Evolutionary conservation across 2,888 invertebrate species (phyloP).

Genomic region (Pterostichus madidus): DNA sequence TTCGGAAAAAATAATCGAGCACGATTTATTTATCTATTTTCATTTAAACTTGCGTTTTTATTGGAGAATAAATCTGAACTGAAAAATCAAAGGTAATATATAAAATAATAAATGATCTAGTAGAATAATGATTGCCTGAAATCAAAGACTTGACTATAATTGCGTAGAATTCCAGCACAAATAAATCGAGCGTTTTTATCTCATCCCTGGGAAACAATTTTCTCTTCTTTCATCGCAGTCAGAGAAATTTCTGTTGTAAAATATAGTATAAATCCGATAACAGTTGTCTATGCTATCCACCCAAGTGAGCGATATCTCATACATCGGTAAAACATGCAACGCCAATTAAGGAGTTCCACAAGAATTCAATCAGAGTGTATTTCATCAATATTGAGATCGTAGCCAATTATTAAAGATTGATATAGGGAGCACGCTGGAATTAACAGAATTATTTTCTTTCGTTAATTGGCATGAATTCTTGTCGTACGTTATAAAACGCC

Average conservation of each 20-base stretch:
- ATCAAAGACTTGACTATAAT: constrained; percentile 18
- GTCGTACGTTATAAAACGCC: constrained; percentile 7
- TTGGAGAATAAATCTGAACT: background rate
- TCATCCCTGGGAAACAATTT: constrained; percentile 41
- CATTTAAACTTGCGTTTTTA: too few relatives aligned
- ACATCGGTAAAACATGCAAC: constrained; percentile 53
- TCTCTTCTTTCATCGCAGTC: constrained; percentile 23
- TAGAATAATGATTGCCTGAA: background rate
- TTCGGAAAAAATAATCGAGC: too few relatives aligned
- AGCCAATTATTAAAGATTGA: constrained; percentile 63
- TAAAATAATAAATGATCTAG: constrained; percentile 10
- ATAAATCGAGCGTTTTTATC: constrained; percentile 24
- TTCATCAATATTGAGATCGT: constrained; percentile 61
- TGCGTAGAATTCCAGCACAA: constrained; percentile 14
- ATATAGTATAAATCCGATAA: constrained; percentile 22
- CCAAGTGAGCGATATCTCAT: constrained; percentile 42
- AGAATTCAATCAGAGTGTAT: constrained; percentile 52
- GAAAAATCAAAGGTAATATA: constrained; percentile 7
- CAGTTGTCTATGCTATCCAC: constrained; percentile 39
- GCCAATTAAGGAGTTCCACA: constrained; percentile 51
- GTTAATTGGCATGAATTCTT: constrained; percentile 59
- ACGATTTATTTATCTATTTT: too few relatives aligned
- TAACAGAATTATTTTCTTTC: constrained; percentile 60
- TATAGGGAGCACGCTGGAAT: constrained; percentile 18
- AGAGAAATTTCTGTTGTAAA: constrained; percentile 21